Evolutionary conservation across 2,113 vertebrate species (phyloP), one percentile per base, ranked within the genome.

Genomic region (Nymphicus hollandicus): DNA sequence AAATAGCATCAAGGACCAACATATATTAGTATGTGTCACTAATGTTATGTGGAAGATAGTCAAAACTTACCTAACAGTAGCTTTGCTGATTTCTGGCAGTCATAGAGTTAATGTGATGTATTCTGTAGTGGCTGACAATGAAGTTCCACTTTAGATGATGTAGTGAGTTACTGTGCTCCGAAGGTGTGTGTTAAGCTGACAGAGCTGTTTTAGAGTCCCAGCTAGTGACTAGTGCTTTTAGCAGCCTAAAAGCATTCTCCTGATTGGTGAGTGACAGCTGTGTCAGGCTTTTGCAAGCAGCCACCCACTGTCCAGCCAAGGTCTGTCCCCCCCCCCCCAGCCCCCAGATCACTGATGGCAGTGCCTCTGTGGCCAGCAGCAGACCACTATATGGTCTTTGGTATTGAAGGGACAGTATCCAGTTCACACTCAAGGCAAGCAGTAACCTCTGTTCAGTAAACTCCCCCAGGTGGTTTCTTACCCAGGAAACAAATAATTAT

Each of bases 361-460:
- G 6, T 3, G 3, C 17, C 13, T 43, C 11, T 19, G 14, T 20
- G 12, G 28, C 11, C 6, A 0, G 2, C 7, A 3, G 18, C 4
- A 8, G 50, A 16, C 18, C 8, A 7, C 8, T 13, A 7, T 20
- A 50, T 0, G 0, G 29, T 4, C 47, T 78, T 9, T 58, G 43
- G 17, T 86, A 1, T 10, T 66, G 70, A 47, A 55, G 49, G 8
- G 20, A 10, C 41, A 39, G 6, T 19, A 13, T 28, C 29, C 41
- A n/a, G 33, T 29, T 20, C 27, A 13, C 1, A 2, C 2, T 17
- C 0, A 0, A 41, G 25, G 17, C 22, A 83, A 56, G 17, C 10
- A 35, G 11, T 37, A 61, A 35, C 12, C 18, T 58, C 56, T 35
- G 13, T 58, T 58, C 56, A 35, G 33, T 58, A 58, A n/a, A 35